Conservation (phyloP, 2,797 vertebrate species). For the Onychomys torridus region DNA sequence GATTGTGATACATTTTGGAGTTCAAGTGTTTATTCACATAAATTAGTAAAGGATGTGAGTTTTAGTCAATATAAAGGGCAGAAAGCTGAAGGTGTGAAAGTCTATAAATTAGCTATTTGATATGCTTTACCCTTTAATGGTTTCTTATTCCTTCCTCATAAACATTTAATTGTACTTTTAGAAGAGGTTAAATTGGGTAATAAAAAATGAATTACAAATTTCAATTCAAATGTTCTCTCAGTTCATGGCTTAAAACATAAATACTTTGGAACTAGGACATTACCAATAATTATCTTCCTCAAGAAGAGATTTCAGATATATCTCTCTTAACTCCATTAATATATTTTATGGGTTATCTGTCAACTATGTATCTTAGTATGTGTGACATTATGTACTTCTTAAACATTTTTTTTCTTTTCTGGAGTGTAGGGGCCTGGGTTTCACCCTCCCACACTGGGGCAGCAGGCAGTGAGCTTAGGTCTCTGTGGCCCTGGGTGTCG, state of each 20-base stretch:
- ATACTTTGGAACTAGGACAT: slow-evolving; percentile 63
- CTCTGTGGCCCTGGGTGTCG: slow-evolving; percentile 88
- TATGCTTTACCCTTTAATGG: slow-evolving; percentile 76
- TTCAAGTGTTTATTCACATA: slow-evolving; percentile 49
- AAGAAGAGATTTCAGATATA: background rate
- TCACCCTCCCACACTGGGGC: slow-evolving; percentile 65
- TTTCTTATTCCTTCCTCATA: slow-evolving; percentile 79
- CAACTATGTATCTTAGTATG: background rate
- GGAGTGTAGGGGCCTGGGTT: slow-evolving; percentile 88
- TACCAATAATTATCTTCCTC: slow-evolving; percentile 10
- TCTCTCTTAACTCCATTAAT: slow-evolving; percentile 34
- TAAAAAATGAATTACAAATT: slow-evolving; percentile 78
- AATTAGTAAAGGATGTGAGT: slow-evolving; percentile 68
- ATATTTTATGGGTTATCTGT: slow-evolving; percentile 20
- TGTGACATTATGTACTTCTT: background rate
- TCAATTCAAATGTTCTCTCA: slow-evolving; percentile 66
- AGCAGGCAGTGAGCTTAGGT: slow-evolving; percentile 85
- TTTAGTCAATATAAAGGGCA: slow-evolving; percentile 76
- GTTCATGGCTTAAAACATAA: slow-evolving; percentile 75
- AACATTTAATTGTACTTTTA: slow-evolving; percentile 83
- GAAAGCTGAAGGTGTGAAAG: slow-evolving; percentile 66
- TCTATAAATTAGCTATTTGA: slow-evolving; percentile 76
- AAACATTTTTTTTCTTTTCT: no score
- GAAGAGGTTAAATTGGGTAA: slow-evolving; percentile 75
- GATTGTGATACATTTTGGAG: slow-evolving; percentile 23